These are phyloP conservation scores for Oligia fasciuncula DNA, from an alignment of 2,888 invertebrate genomes.

Conservation along the genomic window DNA sequence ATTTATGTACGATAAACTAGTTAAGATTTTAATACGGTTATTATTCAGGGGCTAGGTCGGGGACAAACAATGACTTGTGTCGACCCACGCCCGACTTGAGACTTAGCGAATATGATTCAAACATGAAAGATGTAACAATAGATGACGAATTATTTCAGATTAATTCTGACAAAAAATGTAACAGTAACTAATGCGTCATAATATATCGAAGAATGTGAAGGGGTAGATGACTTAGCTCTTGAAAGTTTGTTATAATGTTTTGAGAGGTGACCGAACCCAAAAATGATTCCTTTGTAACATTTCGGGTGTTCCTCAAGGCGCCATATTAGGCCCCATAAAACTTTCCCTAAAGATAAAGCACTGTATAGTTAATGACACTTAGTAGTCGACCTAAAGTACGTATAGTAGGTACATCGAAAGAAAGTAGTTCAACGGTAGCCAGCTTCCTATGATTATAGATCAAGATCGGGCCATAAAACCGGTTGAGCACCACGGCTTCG, in stretches of 20 bases:
- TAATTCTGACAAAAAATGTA: conserved; percentile 8
- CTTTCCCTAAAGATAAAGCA: background rate
- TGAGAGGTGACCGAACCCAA: background rate
- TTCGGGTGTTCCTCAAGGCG: conserved; percentile 5
- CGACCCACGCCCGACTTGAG: conserved; percentile 57
- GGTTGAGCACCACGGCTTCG: conserved; percentile 65
- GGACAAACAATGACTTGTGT: conserved; percentile 66
- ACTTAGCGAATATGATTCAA: conserved; percentile 51
- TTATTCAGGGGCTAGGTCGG: conserved; percentile 72
- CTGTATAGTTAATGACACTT: conserved; percentile 43
- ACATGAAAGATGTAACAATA: conserved; percentile 47
- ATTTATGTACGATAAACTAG: conserved; percentile 74
- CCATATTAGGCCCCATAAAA: background rate
- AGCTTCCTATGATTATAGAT: conserved; percentile 76
- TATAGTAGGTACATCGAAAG: conserved; percentile 62
- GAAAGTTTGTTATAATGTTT: background rate
- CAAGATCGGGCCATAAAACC: conserved; percentile 73
- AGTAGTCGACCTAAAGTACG: conserved; percentile 34
- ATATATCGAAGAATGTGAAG: background rate
- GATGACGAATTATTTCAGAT: conserved; percentile 34
- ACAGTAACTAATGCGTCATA: background rate
- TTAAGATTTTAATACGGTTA: conserved; percentile 74
- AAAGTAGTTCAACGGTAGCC: conserved; percentile 80
- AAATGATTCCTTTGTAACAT: background rate
- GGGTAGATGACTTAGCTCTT: background rate